These are phyloP conservation scores for Anabacerthia variegaticeps DNA, from an alignment of 2,797 vertebrate species.

Conservation along the genomic window DNA sequence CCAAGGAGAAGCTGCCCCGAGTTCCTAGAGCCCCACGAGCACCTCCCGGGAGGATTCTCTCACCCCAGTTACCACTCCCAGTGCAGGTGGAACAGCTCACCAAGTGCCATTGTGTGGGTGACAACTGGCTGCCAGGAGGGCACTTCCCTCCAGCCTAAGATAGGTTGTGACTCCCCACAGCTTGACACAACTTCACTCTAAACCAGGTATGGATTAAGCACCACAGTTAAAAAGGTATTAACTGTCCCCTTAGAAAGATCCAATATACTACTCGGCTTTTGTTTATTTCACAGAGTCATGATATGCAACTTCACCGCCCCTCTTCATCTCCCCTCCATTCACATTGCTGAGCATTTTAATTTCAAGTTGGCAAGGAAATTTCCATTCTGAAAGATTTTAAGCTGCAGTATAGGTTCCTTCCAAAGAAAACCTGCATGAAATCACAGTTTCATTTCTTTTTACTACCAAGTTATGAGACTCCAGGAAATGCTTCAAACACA, in stretches of 20 bases:
- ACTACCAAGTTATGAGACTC: background rate
- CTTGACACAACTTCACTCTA: background rate
- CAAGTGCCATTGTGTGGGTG: background rate
- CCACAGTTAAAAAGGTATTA: background rate
- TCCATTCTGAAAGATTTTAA: background rate
- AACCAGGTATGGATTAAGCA: background rate
- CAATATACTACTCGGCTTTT: background rate
- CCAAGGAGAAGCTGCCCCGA: rapidly evolving
- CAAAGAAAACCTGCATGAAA: background rate
- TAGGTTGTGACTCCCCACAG: background rate
- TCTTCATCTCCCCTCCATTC: background rate
- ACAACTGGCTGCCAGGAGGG: background rate
- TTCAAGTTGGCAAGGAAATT: background rate
- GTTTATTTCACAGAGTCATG: background rate
- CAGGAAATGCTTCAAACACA: background rate
- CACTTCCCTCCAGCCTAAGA: background rate
- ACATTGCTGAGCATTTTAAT: background rate
- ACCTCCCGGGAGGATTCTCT: background rate
- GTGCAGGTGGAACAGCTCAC: background rate
- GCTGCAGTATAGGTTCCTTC: background rate
- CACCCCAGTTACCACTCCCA: rapidly evolving
- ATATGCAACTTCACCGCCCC: rapidly evolving
- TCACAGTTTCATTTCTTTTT: background rate
- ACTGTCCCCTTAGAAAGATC: background rate
- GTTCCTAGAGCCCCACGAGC: background rate